These are phyloP conservation scores for Myiothlypis chrysogaster DNA, from an alignment of 2,797 vertebrate species.

Conservation along the genomic window DNA sequence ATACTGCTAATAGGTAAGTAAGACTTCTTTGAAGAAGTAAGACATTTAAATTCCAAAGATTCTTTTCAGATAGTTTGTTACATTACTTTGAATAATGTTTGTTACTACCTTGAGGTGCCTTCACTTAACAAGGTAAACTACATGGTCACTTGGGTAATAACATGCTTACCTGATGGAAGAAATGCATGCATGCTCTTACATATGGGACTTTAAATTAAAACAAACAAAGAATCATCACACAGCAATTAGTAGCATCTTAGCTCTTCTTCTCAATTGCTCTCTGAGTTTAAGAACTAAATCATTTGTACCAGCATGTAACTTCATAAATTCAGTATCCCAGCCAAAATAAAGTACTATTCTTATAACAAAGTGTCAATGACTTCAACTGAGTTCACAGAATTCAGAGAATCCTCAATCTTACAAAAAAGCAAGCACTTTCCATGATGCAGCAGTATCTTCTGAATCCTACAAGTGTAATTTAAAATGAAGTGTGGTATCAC, in stretches of 20 bases:
- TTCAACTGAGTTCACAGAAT: background rate
- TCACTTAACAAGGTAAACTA: background rate
- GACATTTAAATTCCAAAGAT: background rate
- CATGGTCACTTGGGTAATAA: background rate
- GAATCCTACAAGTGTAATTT: background rate
- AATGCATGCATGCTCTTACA: background rate
- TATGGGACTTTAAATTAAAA: background rate
- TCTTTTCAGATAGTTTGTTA: background rate
- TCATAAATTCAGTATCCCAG: background rate
- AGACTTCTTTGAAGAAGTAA: background rate
- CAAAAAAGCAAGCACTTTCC: background rate
- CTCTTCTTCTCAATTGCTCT: background rate
- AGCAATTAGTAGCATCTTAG: background rate
- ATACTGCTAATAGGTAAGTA: background rate
- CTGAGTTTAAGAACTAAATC: background rate
- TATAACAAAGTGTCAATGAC: accelerated
- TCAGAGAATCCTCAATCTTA: background rate
- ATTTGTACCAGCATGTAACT: background rate
- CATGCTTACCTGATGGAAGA: accelerated
- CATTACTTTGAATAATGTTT: background rate
- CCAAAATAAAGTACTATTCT: background rate
- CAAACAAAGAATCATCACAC: background rate
- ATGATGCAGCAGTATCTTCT: background rate
- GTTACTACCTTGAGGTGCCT: background rate
- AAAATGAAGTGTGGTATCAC: background rate